Percentiles rank a stretch among this genome's conserved stretches.
These are phyloP conservation scores for Chloroceryle amazona DNA, from an alignment of 2,797 vertebrate species.

Conservation along the genomic window DNA sequence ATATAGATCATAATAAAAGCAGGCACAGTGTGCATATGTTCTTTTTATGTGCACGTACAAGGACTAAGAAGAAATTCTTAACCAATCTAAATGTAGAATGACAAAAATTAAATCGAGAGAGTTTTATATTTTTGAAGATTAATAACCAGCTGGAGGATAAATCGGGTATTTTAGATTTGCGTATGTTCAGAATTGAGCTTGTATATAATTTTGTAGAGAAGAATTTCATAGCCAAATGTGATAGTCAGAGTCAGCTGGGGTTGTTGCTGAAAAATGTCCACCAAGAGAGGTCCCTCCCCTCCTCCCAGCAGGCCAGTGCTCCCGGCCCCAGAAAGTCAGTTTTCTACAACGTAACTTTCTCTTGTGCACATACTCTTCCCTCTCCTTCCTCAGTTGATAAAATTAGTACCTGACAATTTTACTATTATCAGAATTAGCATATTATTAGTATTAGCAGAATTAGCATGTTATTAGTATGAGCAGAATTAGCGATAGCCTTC, in stretches of 20 bases:
- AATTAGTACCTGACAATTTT: neutral
- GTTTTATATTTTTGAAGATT: neutral
- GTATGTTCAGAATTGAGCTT: neutral
- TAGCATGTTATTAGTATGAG: neutral
- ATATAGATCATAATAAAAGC: neutral
- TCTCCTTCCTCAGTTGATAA: neutral
- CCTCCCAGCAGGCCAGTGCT: no score
- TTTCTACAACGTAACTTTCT: neutral
- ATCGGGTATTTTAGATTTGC: neutral
- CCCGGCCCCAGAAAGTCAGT: no score
- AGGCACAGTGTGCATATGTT: neutral
- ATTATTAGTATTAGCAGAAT: neutral
- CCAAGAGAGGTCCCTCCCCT: no score
- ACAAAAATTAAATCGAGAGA: neutral
- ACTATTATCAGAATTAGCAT: no score
- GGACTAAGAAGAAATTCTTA: neutral
- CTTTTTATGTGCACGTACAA: neutral
- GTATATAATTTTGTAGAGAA: neutral
- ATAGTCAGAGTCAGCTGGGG: rapidly evolving
- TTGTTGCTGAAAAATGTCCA: neutral
- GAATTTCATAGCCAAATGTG: rapidly evolving
- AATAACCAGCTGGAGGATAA: neutral
- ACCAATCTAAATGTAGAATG: neutral
- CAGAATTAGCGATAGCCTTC: neutral
- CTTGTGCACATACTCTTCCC: rapidly evolving